These are phyloP conservation scores for Geococcyx californianus DNA, from an alignment of 2,113 vertebrate species.

Conservation along the genomic window DNA sequence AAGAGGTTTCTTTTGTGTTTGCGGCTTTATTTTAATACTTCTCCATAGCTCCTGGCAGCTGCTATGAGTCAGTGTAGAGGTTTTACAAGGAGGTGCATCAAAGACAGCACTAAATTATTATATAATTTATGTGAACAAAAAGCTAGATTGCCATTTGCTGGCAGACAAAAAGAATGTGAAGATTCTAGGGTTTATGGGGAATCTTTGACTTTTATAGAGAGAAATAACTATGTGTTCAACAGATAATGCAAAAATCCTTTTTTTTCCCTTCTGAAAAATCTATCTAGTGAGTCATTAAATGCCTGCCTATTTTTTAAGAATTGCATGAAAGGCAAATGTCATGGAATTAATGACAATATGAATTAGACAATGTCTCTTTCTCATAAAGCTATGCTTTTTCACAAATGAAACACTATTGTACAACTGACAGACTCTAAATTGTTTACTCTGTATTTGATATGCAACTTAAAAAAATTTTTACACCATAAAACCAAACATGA, in stretches of 20 bases:
- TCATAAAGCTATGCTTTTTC: neutral
- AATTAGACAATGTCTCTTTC: neutral
- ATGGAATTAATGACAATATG: neutral
- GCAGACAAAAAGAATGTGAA: constrained; percentile 44
- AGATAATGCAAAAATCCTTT: neutral
- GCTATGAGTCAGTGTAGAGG: constrained; percentile 23
- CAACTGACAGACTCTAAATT: neutral
- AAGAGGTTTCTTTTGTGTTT: constrained; percentile 13
- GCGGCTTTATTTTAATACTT: neutral
- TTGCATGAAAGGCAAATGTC: neutral
- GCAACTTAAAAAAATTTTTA: neutral
- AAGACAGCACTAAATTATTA: constrained; percentile 44
- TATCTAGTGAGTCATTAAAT: neutral
- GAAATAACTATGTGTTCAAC: constrained; percentile 31
- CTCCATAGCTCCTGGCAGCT: constrained; percentile 37
- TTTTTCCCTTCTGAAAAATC: neutral
- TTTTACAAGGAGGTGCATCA: constrained; percentile 2
- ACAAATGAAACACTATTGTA: neutral
- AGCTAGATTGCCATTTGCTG: constrained; percentile 24
- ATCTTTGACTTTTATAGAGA: constrained; percentile 15
- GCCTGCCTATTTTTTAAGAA: neutral
- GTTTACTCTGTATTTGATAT: neutral
- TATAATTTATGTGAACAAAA: constrained; percentile 35
- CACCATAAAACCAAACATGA: neutral
- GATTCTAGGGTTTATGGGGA: constrained; percentile 7